Conservation (phyloP, 2,888 invertebrate genomes). For the Lathronympha strigana region DNA sequence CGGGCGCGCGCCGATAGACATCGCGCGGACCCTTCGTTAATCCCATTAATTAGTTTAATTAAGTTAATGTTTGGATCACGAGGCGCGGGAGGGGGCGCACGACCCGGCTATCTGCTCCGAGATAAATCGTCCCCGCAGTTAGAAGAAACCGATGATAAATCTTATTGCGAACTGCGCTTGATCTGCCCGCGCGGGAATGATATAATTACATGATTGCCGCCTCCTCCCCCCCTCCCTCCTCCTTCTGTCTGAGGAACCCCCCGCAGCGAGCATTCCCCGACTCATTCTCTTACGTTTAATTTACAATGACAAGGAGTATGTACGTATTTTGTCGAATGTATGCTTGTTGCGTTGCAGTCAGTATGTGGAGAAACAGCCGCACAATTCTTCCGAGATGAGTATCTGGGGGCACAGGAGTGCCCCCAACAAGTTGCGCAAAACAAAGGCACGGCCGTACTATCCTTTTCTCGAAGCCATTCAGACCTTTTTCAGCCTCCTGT, state of each 20-base stretch:
- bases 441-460: no score
- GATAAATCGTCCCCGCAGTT: slow-evolving; percentile 56
- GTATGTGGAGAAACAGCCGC: slow-evolving; percentile 9
- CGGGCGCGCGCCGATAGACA: slow-evolving; percentile 50
- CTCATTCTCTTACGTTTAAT: slow-evolving; percentile 47
- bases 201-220: slow-evolving; percentile 66
- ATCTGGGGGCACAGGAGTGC: no score
- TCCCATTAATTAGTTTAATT: slow-evolving; percentile 67
- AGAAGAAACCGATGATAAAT: slow-evolving; percentile 62
- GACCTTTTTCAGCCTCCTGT: no score
- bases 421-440: no score
- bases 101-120: slow-evolving; percentile 43
- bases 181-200: slow-evolving; percentile 62
- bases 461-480: no score
- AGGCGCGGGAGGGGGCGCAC: slow-evolving; percentile 43
- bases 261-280: slow-evolving; percentile 32
- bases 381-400: slow-evolving; percentile 3
- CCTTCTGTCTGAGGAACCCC: slow-evolving; percentile 34
- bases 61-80: slow-evolving; percentile 59
- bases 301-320: slow-evolving; percentile 47
- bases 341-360: slow-evolving; percentile 6
- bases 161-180: slow-evolving; percentile 61
- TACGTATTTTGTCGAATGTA: slow-evolving; percentile 27
- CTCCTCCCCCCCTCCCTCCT: slow-evolving; percentile 41
- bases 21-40: slow-evolving; percentile 49